Evolutionary conservation across 35 echinoderm and acorn worm species (phyloP), one percentile per base, ranked within the genome.

Genomic region (Acanthaster planci): DNA sequence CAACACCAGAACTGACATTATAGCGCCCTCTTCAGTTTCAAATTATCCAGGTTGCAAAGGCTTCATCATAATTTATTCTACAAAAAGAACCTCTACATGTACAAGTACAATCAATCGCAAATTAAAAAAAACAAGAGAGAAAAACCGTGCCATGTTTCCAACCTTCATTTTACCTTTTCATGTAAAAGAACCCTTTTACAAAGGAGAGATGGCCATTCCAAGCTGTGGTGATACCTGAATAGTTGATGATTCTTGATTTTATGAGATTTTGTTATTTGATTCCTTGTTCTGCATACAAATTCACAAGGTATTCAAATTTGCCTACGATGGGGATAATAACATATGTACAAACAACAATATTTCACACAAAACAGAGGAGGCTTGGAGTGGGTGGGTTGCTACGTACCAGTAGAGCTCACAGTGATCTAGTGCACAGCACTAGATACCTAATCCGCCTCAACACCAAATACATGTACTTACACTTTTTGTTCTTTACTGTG

Each of bases 1-100:
- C n/a, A 47, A 47, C 12, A 47, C 42, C 12, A 6, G 42, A 4
- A 4, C 12, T 47, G 42, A 47, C n/a, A n/a, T 6, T 29, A 72
- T 72, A 29, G 64, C 64, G 64, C 64, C 64, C 64, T 72, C 64
- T 21, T 72, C 19, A 72, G 64, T 72, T 72, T 72, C 21, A 72
- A 34, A 72, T 27, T 72, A 10, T 31, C 64, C 64, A 72, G 22
- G 64, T 72, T 72, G 64, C 64, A 72, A 72, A 27, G 64, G 64
- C 64, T 31, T 34, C 64, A 72, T 72, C 64, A 72, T 72, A 72
- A 72, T 72, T 72, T 72, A 72, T 72, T 72, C 64, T 72, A 72
- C 21, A 72, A 72, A 72, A 72, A 7, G 2, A 72, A 72, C 26
- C 42, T n/a, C n/a, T n/a, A n/a, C 42, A 12, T 47, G 42, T 47